These are phyloP conservation scores for Acronicta leporina DNA, from an alignment of 2,888 invertebrate species.

Conservation along the genomic window DNA sequence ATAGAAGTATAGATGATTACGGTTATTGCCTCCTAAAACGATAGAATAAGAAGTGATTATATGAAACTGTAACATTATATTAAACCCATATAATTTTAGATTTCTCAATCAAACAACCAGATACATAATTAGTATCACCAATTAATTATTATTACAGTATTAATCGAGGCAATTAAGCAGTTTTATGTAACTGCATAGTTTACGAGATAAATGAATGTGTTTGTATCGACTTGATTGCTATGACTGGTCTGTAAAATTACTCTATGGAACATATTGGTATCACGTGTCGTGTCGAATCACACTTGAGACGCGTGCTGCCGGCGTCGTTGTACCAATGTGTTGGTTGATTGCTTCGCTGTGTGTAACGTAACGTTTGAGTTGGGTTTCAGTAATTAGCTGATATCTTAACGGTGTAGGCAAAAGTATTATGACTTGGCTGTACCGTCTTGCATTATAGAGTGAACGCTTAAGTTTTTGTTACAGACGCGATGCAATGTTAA, in stretches of 20 bases:
- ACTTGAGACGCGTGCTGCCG: constrained; percentile 67
- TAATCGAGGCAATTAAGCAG: constrained; percentile 9
- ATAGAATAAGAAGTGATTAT: too few species aligned
- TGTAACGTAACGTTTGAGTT: constrained; percentile 38
- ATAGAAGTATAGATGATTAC: too few species aligned
- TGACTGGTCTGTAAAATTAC: constrained; percentile 51
- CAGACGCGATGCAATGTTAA: constrained; percentile 13
- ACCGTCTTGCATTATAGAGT: constrained; percentile 35
- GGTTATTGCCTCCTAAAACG: too few species aligned
- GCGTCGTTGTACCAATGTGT: constrained; percentile 48
- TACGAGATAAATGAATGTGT: constrained; percentile 23
- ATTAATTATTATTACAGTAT: constrained; percentile 4
- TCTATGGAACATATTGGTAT: constrained; percentile 60
- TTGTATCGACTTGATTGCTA: constrained; percentile 25
- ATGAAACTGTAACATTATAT: too few species aligned
- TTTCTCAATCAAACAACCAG: not conserved
- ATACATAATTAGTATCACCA: not conserved
- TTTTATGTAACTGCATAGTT: constrained; percentile 16
- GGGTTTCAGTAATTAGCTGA: constrained; percentile 61
- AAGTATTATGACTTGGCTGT: constrained; percentile 26
- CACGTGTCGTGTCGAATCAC: constrained; percentile 71
- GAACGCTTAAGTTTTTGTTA: constrained; percentile 31
- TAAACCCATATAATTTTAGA: not conserved
- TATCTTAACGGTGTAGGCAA: constrained; percentile 44
- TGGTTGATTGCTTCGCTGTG: constrained; percentile 49